Conservation (phyloP, 2,888 invertebrate genomes). For the Empis livida region DNA sequence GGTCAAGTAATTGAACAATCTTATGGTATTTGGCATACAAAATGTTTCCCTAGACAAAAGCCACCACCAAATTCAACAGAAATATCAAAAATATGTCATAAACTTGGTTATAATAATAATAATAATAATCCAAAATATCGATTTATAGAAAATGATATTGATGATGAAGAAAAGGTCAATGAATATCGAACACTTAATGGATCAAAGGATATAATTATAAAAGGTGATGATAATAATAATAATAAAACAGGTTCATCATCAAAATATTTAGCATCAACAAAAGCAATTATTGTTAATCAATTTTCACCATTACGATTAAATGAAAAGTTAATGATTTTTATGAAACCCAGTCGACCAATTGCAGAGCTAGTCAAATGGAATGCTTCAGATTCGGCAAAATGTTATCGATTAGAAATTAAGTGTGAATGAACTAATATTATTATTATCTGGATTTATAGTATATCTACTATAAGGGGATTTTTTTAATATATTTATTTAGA, state of each 20-base stretch:
- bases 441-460: background rate
- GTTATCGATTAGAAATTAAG: conserved; percentile 30
- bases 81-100: conserved; percentile 42
- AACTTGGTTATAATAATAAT: conserved; percentile 49
- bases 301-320: conserved; percentile 31
- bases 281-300: conserved; percentile 28
- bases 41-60: conserved; percentile 46
- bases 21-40: conserved; percentile 59
- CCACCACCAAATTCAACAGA: conserved; percentile 41
- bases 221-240: too few relatives aligned
- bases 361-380: conserved; percentile 32
- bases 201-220: too few relatives aligned
- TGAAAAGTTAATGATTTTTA: conserved; percentile 24
- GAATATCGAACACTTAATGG: too few relatives aligned
- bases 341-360: conserved; percentile 33
- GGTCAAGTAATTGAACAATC: conserved; percentile 53
- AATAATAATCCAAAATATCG: conserved; percentile 26
- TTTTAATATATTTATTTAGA: too few relatives aligned
- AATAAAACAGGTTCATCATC: too few relatives aligned
- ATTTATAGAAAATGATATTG: conserved; percentile 24
- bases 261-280: conserved; percentile 26
- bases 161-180: conserved; percentile 14
- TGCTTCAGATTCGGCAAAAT: conserved; percentile 26
- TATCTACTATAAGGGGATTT: background rate
- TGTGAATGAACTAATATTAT: conserved; percentile 19